These are phyloP conservation scores for Solenopsis invicta DNA, from an alignment of 1,140 invertebrate genomes.

Conservation along the genomic window DNA sequence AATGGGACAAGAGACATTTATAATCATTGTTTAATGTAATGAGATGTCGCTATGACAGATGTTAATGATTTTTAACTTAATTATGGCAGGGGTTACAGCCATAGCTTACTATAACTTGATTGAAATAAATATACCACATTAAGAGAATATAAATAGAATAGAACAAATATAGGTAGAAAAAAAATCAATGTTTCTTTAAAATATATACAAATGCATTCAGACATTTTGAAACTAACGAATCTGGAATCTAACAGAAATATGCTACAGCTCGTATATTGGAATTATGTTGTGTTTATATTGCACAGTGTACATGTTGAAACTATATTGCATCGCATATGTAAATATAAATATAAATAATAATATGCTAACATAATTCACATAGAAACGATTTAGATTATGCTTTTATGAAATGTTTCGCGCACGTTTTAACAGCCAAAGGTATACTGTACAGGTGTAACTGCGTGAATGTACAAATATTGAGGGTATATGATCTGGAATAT, in stretches of 20 bases:
- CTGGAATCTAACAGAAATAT: constrained; percentile 16
- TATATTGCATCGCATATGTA: background rate
- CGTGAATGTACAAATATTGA: constrained; percentile 12
- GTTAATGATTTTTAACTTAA: constrained; percentile 17
- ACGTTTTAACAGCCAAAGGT: background rate
- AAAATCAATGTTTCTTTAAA: background rate
- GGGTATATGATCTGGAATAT: background rate
- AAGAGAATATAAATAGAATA: background rate
- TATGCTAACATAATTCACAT: background rate
- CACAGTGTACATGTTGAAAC: background rate
- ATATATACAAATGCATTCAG: constrained; percentile 18
- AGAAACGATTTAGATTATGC: constrained; percentile 6
- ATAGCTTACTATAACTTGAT: constrained; percentile 10
- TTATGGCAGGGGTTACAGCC: background rate
- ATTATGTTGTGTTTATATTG: background rate
- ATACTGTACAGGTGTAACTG: constrained; percentile 28
- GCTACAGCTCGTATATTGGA: background rate
- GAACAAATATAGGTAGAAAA: background rate
- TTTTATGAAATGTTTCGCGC: background rate
- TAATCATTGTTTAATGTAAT: background rate
- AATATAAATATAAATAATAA: background rate
- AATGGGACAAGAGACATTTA: constrained; percentile 18
- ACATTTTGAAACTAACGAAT: constrained; percentile 2
- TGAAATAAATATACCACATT: background rate
- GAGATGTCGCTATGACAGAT: background rate